Conservation (phyloP, 2,113 vertebrate species). For the Strix aluco region DNA sequence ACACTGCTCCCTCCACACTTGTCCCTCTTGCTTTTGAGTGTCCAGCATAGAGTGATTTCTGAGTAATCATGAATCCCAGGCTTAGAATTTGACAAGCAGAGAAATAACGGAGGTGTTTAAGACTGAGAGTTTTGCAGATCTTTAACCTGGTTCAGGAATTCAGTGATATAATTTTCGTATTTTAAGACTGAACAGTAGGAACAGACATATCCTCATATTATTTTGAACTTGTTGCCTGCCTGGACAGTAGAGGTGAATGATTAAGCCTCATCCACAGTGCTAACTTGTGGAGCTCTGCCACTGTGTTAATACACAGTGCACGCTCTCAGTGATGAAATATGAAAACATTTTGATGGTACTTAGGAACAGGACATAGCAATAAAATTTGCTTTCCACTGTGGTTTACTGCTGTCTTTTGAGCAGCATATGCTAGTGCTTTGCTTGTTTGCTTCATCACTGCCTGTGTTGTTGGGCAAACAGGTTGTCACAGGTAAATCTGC, state of each 20-base stretch:
- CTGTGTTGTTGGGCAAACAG: conserved; percentile 44
- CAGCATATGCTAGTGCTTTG: conserved; percentile 59
- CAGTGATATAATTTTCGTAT: not conserved
- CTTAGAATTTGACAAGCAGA: not conserved
- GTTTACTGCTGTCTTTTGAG: conserved; percentile 54
- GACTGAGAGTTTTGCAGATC: not conserved
- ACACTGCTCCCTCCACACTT: not conserved
- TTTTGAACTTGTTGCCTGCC: not conserved
- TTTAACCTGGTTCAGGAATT: not conserved
- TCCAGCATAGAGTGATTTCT: not conserved
- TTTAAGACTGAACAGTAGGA: not conserved
- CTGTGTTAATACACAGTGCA: not conserved
- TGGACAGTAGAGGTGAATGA: not conserved
- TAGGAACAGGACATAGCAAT: not conserved
- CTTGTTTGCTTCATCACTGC: conserved; percentile 35
- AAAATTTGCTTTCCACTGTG: conserved; percentile 3
- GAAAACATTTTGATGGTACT: conserved; percentile 49
- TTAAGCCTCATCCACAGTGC: not conserved
- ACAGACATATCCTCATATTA: not conserved
- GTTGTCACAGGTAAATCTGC: conserved; percentile 62
- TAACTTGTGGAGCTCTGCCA: not conserved
- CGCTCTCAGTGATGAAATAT: not conserved
- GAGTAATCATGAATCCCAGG: not conserved
- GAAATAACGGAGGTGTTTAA: not conserved
- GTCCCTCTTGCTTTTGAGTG: not conserved